Evolutionary conservation across 2,797 vertebrate species (phyloP).

Genomic region (Eidolon dupreanum): DNA sequence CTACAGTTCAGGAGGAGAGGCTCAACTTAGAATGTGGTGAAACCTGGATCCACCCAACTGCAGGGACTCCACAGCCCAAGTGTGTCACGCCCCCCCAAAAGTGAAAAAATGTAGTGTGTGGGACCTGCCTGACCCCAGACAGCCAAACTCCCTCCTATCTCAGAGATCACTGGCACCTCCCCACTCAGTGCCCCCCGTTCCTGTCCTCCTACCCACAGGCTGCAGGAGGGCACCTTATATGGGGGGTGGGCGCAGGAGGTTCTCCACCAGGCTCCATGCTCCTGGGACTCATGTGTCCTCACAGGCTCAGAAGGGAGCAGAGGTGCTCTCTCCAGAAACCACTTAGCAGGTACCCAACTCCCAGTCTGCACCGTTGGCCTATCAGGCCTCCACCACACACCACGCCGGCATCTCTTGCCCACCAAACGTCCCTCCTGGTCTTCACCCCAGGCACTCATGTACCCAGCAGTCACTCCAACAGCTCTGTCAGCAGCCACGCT

Average conservation of each 20-base stretch:
- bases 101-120: rapidly evolving
- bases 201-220: background rate
- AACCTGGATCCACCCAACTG: background rate
- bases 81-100: too few relatives aligned
- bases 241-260: background rate
- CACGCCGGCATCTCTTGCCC: background rate
- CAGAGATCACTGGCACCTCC: rapidly evolving
- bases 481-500: background rate
- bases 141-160: background rate
- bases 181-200: background rate
- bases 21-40: background rate
- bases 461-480: too few relatives aligned
- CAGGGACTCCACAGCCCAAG: background rate
- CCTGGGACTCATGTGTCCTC: background rate
- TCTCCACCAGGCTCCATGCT: background rate
- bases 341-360: background rate
- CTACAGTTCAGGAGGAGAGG: background rate
- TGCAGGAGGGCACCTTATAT: too few relatives aligned
- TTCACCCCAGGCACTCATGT: background rate
- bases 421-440: background rate
- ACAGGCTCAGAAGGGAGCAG: background rate
- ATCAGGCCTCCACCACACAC: rapidly evolving
- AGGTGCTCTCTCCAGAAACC: background rate
- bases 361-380: background rate
- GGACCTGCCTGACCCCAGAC: background rate